Percentiles rank a stretch among this genome's conserved stretches.
Evolutionary conservation across 2,113 vertebrate species (phyloP).

Genomic region (Caranx ignobilis): DNA sequence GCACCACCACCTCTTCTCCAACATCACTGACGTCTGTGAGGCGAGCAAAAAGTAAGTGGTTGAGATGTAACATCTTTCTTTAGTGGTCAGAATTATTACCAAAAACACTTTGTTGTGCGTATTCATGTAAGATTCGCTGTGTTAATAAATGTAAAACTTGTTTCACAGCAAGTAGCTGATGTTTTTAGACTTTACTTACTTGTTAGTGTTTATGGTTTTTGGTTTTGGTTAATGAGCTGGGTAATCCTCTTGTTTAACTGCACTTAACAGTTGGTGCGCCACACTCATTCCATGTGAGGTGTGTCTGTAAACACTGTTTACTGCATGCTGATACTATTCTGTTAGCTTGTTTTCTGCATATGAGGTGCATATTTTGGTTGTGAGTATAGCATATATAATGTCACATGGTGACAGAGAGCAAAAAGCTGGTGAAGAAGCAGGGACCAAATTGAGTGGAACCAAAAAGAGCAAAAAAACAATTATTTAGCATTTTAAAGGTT

Average conservation of each 20-base stretch:
- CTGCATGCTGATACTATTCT: background rate
- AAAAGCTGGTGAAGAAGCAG: background rate
- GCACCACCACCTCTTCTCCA: conserved; percentile 98
- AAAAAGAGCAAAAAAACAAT: conserved; percentile 16
- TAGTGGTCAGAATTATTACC: background rate
- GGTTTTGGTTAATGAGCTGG: conserved; percentile 28
- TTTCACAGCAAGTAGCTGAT: background rate
- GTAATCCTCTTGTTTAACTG: conserved; percentile 22
- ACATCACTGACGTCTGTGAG: conserved; percentile 93
- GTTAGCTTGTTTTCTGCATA: conserved; percentile 3
- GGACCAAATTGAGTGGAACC: background rate
- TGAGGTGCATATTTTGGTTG: background rate
- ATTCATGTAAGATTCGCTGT: background rate
- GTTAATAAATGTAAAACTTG: background rate
- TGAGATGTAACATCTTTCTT: background rate
- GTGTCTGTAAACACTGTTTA: conserved; percentile 40
- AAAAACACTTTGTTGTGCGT: background rate
- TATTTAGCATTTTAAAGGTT: background rate
- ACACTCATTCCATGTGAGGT: conserved; percentile 1
- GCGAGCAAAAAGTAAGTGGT: conserved; percentile 93
- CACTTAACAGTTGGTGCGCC: conserved; percentile 2
- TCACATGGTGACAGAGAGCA: conserved; percentile 15
- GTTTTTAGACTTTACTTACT: conserved; percentile 1
- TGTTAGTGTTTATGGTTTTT: conserved; percentile 16
- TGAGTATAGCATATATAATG: background rate